These are phyloP conservation scores for Mycetomoellerius zeteki DNA, from an alignment of 1,140 invertebrate genomes.

Conservation along the genomic window DNA sequence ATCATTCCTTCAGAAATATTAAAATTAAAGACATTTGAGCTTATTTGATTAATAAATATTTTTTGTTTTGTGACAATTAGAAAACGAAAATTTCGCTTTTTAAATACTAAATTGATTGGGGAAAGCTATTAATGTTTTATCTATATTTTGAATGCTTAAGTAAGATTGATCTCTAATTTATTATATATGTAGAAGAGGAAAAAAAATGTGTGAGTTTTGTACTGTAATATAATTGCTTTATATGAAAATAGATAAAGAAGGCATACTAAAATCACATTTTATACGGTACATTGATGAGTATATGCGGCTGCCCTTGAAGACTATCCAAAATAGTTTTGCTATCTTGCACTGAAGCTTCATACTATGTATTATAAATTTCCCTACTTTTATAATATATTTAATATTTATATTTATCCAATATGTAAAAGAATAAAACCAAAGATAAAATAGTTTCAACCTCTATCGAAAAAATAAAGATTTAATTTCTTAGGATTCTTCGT, in stretches of 20 bases:
- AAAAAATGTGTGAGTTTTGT: not conserved
- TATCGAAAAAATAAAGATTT: conserved; percentile 3
- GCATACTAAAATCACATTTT: conserved; percentile 70
- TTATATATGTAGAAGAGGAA: not conserved
- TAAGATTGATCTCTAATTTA: not conserved
- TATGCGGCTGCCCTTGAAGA: conserved; percentile 73
- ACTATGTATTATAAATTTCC: conserved; percentile 70
- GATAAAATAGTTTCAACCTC: not conserved
- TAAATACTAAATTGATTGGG: not conserved
- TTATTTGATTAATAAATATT: not conserved
- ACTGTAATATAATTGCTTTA: conserved; percentile 44
- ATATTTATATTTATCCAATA: conserved; percentile 59
- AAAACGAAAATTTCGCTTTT: not conserved
- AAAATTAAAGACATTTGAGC: not conserved
- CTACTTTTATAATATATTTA: conserved; percentile 54
- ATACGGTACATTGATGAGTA: conserved; percentile 64
- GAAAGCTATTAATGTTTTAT: not conserved
- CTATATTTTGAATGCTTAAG: not conserved
- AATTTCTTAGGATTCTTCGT: not conserved
- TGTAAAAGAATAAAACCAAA: conserved; percentile 26
- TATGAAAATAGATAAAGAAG: conserved; percentile 37
- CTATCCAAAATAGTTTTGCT: conserved; percentile 75
- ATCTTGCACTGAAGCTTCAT: conserved; percentile 68
- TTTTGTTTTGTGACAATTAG: not conserved
- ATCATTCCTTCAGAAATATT: not conserved